phyloP scores from a whole-genome alignment of 2,797 vertebrate species.

The Pantherophis vulpinus region DNA sequence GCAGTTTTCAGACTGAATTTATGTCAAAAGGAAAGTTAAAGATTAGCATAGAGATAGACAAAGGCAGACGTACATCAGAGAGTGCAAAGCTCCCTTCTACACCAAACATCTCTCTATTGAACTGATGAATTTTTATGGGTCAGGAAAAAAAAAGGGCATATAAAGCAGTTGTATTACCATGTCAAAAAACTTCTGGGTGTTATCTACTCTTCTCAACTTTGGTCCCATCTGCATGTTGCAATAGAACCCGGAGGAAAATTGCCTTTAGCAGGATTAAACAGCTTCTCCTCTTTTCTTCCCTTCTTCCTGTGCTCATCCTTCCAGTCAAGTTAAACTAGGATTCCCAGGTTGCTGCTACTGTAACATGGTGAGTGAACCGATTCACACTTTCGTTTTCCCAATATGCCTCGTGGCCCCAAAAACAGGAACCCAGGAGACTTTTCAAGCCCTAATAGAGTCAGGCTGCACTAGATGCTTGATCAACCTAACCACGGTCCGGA shows the following conservation, averaged over 20 bases:
- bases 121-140: neutral
- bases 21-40: slow-evolving; percentile 23
- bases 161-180: neutral
- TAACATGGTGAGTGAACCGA: too few relatives aligned
- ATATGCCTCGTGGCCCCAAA: too few relatives aligned
- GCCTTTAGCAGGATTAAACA: neutral
- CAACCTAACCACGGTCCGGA: too few relatives aligned
- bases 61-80: neutral
- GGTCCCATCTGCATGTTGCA: neutral
- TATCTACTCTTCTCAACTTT: neutral
- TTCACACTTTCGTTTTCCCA: too few relatives aligned
- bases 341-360: neutral
- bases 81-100: neutral
- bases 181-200: neutral
- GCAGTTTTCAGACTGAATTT: slow-evolving; percentile 31
- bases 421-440: too few relatives aligned
- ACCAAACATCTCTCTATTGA: neutral
- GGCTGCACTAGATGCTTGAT: too few relatives aligned
- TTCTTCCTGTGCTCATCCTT: neutral
- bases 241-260: neutral
- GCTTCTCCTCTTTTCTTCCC: neutral
- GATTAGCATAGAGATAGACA: neutral
- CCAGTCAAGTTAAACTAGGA: neutral
- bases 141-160: neutral
- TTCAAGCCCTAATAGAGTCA: too few relatives aligned